Evolutionary conservation across 2,113 vertebrate species (phyloP).

Genomic region (Abramis brama): DNA sequence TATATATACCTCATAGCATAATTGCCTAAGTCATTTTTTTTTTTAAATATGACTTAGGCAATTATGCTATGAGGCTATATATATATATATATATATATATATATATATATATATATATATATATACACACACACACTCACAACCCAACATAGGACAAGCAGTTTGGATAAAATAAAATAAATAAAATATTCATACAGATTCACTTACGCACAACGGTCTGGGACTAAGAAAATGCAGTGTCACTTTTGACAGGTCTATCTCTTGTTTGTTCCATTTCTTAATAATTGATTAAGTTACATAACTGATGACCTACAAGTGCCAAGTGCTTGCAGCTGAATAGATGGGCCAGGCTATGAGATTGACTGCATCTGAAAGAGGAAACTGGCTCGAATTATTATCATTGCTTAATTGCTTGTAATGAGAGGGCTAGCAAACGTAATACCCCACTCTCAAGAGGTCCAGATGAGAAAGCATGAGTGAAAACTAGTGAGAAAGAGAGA

Average conservation of each 20-base stretch:
- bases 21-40: no score
- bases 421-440: constrained; percentile 52
- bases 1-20: no score
- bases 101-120: no score
- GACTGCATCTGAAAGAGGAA: constrained; percentile 55
- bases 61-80: no score
- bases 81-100: no score
- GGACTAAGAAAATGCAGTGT: background rate
- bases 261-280: constrained; percentile 69
- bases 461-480: constrained; percentile 3
- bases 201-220: background rate
- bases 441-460: constrained; percentile 13
- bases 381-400: constrained; percentile 68
- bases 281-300: constrained; percentile 76
- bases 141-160: background rate
- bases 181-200: background rate
- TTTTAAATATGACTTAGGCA: no score
- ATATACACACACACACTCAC: no score
- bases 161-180: background rate
- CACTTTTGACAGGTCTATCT: constrained; percentile 65
- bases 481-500: background rate
- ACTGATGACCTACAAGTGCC: constrained; percentile 73
- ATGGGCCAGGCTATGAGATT: constrained; percentile 51
- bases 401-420: constrained; percentile 65
- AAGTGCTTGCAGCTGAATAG: constrained; percentile 62